Evolutionary conservation across 2,113 vertebrate species (phyloP).

Genomic region (Chaetodon auriga): DNA sequence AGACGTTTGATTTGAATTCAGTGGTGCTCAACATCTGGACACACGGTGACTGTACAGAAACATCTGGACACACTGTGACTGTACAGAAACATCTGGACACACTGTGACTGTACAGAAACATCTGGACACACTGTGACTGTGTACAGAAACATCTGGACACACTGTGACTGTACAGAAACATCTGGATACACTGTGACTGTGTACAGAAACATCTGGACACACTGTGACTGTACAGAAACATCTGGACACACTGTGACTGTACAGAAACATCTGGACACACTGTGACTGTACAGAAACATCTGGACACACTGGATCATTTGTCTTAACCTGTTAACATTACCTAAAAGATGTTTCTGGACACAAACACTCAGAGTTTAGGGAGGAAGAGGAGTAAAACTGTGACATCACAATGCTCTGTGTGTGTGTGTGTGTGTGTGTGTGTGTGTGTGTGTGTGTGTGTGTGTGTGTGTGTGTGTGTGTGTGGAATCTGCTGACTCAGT

Average conservation of each 20-base stretch:
- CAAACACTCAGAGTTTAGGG: constrained; percentile 7
- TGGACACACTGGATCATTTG: background rate
- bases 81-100: background rate
- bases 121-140: background rate
- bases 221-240: background rate
- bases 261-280: background rate
- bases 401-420: constrained; percentile 1
- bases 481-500: constrained; percentile 43
- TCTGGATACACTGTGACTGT: background rate
- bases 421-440: constrained; percentile 5
- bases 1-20: background rate
- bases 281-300: background rate
- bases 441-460: background rate
- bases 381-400: background rate
- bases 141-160: background rate
- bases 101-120: background rate
- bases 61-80: background rate
- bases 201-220: background rate
- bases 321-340: background rate
- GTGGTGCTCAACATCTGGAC: background rate
- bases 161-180: background rate
- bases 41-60: background rate
- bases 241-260: background rate
- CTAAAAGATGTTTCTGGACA: constrained; percentile 21
- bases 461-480: constrained; percentile 5